A percentile compares a stretch with the other conserved stretches of the same genome.
Evolutionary conservation across 2,113 vertebrate species (phyloP).

Genomic region (Columbina picui): DNA sequence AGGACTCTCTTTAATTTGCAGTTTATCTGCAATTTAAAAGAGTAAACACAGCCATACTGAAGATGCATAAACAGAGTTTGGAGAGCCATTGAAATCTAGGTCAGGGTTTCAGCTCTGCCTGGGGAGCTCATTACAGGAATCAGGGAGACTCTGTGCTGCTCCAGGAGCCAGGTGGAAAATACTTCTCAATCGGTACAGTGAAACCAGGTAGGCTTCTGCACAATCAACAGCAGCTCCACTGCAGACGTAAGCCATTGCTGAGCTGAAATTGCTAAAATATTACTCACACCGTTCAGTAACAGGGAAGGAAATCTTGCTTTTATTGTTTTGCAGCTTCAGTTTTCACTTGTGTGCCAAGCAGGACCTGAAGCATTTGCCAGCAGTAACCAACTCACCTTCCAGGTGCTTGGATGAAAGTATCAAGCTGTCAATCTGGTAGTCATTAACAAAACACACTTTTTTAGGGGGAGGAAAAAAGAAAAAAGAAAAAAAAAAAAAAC

Average conservation of each 20-base stretch:
- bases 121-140: background rate
- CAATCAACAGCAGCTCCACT: background rate
- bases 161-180: background rate
- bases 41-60: background rate
- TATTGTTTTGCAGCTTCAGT: fast-evolving
- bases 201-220: background rate
- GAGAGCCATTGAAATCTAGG: conserved; percentile 19
- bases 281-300: background rate
- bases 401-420: background rate
- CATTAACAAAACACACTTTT: background rate
- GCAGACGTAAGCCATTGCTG: fast-evolving
- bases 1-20: background rate
- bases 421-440: background rate
- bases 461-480: too few species aligned
- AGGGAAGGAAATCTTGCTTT: background rate
- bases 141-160: background rate
- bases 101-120: conserved; percentile 5
- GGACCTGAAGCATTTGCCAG: background rate
- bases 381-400: background rate
- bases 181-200: background rate
- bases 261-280: background rate
- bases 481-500: background rate
- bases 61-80: background rate
- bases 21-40: conserved; percentile 4
- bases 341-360: background rate